A percentile compares a stretch with the other conserved stretches of the same genome.
phyloP scores from a whole-genome alignment of 1,140 invertebrate species.

The Drosophila ercepeae region DNA sequence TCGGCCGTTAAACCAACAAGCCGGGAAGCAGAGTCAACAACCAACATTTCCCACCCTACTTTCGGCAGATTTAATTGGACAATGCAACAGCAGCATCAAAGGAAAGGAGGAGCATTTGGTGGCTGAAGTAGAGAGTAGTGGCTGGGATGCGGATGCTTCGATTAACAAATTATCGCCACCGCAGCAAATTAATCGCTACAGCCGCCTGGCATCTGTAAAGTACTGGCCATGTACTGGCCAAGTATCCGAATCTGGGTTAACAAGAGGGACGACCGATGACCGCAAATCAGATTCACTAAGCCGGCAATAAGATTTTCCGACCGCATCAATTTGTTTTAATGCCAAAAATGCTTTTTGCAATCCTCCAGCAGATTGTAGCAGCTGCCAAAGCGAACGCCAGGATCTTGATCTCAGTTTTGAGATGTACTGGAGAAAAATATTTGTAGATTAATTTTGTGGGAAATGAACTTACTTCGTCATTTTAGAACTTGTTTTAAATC shows the following conservation, averaged over 20 bases:
- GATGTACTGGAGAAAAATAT: conserved; percentile 2
- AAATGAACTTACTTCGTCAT: too few relatives aligned
- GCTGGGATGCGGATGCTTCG: conserved; percentile 48
- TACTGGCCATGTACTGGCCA: neutral
- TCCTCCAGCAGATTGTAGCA: conserved; percentile 70
- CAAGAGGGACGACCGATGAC: conserved; percentile 53
- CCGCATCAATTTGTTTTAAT: conserved; percentile 49
- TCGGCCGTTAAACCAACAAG: conserved; percentile 45
- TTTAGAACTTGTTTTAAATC: too few relatives aligned
- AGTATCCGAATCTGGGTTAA: conserved; percentile 58
- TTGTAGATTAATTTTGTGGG: too few relatives aligned
- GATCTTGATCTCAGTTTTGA: conserved; percentile 2
- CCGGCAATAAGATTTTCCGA: conserved; percentile 58
- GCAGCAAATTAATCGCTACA: conserved; percentile 73
- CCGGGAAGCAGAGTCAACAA: conserved; percentile 5
- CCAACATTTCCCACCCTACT: conserved; percentile 59
- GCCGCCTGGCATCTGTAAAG: conserved; percentile 34
- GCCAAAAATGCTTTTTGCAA: conserved; percentile 30
- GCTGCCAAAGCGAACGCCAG: conserved; percentile 42
- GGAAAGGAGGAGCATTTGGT: conserved; percentile 1
- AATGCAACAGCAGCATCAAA: conserved; percentile 22
- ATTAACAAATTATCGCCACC: conserved; percentile 75
- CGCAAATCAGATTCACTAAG: conserved; percentile 78
- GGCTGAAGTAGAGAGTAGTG: neutral
- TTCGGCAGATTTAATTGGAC: conserved; percentile 62